Evolutionary conservation across 2,113 vertebrate genomes (phyloP).

Genomic region (Macquaria ambigua): DNA sequence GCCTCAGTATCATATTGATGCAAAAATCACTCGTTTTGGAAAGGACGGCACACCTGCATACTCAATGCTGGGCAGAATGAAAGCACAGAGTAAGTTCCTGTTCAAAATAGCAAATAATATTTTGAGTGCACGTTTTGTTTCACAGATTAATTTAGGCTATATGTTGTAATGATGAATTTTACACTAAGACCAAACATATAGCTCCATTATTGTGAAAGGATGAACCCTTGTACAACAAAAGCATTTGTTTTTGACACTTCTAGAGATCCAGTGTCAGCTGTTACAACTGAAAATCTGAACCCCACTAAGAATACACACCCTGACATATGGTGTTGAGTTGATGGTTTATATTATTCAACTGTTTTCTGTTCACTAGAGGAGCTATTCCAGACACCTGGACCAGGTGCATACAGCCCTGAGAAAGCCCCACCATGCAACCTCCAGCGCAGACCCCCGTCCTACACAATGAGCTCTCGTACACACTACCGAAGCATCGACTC

Average conservation of each 20-base stretch:
- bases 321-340: constrained; percentile 21
- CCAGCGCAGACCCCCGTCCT: constrained; percentile 84
- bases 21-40: constrained; percentile 89
- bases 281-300: constrained; percentile 32
- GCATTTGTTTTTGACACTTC: constrained; percentile 34
- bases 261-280: constrained; percentile 41
- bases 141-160: not conserved
- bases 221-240: not conserved
- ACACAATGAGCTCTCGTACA: constrained; percentile 87
- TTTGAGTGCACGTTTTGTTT: not conserved
- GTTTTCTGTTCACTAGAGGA: constrained; percentile 64
- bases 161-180: not conserved
- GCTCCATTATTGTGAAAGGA: not conserved
- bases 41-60: constrained; percentile 86
- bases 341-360: constrained; percentile 1
- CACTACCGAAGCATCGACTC: constrained; percentile 78
- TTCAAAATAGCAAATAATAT: not conserved
- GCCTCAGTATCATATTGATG: constrained; percentile 87
- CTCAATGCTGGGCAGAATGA: constrained; percentile 85
- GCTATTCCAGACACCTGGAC: constrained; percentile 85
- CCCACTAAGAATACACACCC: not conserved
- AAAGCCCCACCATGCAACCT: constrained; percentile 77
- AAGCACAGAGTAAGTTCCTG: constrained; percentile 80
- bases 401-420: constrained; percentile 89
- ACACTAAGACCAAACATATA: not conserved